These are phyloP conservation scores for Struthio camelus DNA, from an alignment of 2,113 vertebrate species.

Conservation along the genomic window DNA sequence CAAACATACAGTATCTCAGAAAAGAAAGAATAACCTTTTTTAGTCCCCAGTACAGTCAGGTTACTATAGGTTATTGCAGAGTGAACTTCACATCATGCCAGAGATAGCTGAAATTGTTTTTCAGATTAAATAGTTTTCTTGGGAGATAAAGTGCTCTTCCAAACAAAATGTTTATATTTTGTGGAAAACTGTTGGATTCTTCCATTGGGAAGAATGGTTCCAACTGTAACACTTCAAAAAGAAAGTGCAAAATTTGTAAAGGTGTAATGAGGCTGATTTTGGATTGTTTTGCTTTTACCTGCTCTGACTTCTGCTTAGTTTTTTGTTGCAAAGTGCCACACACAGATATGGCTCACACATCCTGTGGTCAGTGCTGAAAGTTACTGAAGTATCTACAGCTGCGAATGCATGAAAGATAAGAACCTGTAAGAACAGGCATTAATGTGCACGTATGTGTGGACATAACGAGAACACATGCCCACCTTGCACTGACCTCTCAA, in stretches of 20 bases:
- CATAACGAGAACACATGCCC: background rate
- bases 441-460: accelerated
- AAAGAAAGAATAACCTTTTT: background rate
- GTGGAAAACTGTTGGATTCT: background rate
- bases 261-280: background rate
- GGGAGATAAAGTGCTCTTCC: background rate
- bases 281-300: background rate
- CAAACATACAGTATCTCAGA: background rate
- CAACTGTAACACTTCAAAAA: background rate
- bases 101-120: background rate
- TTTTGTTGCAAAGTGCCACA: background rate
- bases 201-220: background rate
- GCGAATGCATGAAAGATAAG: accelerated
- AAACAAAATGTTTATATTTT: background rate
- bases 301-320: background rate
- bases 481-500: background rate
- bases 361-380: background rate
- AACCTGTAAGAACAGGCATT: background rate
- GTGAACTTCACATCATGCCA: background rate
- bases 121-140: background rate
- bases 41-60: background rate
- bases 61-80: background rate
- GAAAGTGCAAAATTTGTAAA: background rate
- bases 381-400: background rate
- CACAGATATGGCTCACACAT: accelerated